Evolutionary conservation across 2,113 vertebrate genomes (phyloP), one percentile per base, ranked within the genome.

Genomic region (Marmota flaviventris): DNA sequence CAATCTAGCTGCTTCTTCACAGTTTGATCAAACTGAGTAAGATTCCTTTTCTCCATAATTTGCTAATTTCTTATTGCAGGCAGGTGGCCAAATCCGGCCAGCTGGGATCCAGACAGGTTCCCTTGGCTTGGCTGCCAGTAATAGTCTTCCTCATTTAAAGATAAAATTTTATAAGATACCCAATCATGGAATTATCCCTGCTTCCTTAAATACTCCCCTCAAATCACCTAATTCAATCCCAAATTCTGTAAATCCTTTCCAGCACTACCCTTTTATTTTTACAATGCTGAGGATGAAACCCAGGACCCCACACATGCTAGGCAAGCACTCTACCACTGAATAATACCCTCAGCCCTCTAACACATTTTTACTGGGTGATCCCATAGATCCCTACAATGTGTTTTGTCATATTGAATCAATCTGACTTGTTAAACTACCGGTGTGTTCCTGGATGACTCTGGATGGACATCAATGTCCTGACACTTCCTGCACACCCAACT

Each of bases 401-500:
- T 12, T 0, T 13, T 69, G 25, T 37, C 32, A 12, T 39, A 48
- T 32, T 0, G 3, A 65, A 14, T 39, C n/a, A 72, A 70, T 7
- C 8, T 37, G 13, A 6, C 32, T 34, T 4, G 1, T 45, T 63
- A 65, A 67, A 56, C 25, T 42, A 42, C 16, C 39, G 58, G 42
- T 22, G 4, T 61, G 45, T 45, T 63, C 42, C 3, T 42, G 32
- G 32, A 37, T 16, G 42, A 48, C 48, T n/a, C 37, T n/a, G 61
- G 37, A 37, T 45, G 17, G 16, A 11, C 51, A 78, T 1, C 42
- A 24, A 4, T 78, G 63, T 85, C 56, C 63, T 37, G 58, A 69
- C 2, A 34, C 2, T 87, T 53, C 10, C 1, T 72, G 34, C 0
- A 4, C 0, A 34, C 2, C 8, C 11, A 48, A 11, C 4, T n/a